Conservation (phyloP, 2,797 vertebrate species). For the Pteronotus mesoamericanus region DNA sequence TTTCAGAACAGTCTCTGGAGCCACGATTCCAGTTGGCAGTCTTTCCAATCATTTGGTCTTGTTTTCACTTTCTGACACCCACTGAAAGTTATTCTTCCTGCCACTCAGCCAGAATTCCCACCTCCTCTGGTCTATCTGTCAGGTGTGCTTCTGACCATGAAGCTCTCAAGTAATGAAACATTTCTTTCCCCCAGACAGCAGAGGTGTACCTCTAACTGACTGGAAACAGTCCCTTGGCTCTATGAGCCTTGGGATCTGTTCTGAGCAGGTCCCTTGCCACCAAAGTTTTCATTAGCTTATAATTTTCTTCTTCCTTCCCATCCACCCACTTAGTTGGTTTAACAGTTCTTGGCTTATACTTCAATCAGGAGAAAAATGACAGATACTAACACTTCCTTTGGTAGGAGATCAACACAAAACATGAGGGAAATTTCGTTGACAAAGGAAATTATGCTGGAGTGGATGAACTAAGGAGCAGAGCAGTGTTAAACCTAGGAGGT, state of each 20-base stretch:
- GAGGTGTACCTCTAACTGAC: neutral
- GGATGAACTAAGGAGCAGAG: neutral
- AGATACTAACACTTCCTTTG: slow-evolving; percentile 32
- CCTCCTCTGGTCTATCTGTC: neutral
- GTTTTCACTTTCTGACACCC: neutral
- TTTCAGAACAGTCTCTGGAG: neutral
- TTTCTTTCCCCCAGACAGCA: neutral
- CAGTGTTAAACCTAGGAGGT: neutral
- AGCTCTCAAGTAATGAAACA: neutral
- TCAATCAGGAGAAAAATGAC: slow-evolving; percentile 51
- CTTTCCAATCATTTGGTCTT: neutral
- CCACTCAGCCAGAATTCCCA: neutral
- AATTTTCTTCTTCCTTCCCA: slow-evolving; percentile 44
- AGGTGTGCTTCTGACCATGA: neutral
- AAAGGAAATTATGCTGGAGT: slow-evolving; percentile 44
- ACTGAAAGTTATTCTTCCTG: neutral
- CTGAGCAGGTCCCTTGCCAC: neutral
- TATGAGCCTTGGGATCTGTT: neutral
- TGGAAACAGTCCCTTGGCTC: neutral
- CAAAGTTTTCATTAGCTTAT: slow-evolving; percentile 45
- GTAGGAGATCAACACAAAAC: slow-evolving; percentile 46
- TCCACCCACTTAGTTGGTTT: neutral
- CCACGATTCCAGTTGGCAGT: neutral
- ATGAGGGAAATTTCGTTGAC: neutral
- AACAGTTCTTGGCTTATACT: slow-evolving; percentile 45